Percentiles rank a stretch among this genome's conserved stretches.
Evolutionary conservation across 2,888 invertebrate species (phyloP).

Genomic region (Kryphioiulus occultus): DNA sequence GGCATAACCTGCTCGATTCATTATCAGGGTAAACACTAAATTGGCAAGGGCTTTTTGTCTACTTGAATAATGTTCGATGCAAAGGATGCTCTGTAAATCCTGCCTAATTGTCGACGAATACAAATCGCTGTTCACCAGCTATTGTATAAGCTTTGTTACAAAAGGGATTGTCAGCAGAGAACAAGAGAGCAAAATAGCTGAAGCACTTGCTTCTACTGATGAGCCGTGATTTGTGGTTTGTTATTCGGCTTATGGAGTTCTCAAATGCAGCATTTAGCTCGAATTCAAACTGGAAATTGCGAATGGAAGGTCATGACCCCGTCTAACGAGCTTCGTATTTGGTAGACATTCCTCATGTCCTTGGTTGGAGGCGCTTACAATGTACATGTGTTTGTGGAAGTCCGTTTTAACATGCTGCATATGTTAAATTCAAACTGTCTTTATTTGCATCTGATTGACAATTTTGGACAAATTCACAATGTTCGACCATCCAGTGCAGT

Average conservation of each 20-base stretch:
- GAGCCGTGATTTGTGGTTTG: constrained; percentile 2
- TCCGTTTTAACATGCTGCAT: no score
- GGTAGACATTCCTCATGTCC: neutral
- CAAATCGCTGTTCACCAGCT: neutral
- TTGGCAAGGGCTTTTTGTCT: neutral
- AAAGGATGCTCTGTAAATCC: constrained; percentile 6
- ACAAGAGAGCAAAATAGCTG: neutral
- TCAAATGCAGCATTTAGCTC: neutral
- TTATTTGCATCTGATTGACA: no score
- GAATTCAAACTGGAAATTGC: neutral
- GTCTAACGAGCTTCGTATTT: neutral
- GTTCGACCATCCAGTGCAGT: no score
- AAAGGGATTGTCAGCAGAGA: neutral
- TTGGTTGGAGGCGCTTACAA: no score
- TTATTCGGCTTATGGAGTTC: neutral
- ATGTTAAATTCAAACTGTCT: no score
- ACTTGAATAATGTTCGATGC: neutral
- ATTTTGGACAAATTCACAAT: no score
- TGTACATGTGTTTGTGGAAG: no score
- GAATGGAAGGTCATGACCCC: neutral
- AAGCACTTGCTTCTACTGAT: neutral
- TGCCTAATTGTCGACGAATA: neutral
- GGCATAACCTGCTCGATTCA: neutral
- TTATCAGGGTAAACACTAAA: neutral
- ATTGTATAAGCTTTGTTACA: neutral